Conservation (phyloP, 2,797 vertebrate genomes). For the Myoxocephalus aenaeus region DNA sequence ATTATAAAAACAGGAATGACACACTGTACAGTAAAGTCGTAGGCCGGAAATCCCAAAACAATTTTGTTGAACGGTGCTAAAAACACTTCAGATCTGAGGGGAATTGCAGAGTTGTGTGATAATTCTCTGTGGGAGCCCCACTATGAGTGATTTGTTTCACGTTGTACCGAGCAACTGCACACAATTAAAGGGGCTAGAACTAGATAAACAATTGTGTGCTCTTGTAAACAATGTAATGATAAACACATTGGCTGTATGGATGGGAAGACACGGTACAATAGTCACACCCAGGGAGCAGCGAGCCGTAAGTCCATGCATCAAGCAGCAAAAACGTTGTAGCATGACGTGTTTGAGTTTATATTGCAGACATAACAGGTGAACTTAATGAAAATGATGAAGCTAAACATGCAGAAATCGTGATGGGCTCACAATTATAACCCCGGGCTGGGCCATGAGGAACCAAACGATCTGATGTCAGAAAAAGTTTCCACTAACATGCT, state of each 20-base stretch:
- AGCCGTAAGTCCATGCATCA: too few species aligned
- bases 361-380: background rate
- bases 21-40: too few species aligned
- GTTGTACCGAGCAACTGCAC: background rate
- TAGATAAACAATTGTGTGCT: too few species aligned
- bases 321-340: too few species aligned
- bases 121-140: background rate
- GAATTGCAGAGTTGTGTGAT: too few species aligned
- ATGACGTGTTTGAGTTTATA: too few species aligned
- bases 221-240: too few species aligned
- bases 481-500: background rate
- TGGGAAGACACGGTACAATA: too few species aligned
- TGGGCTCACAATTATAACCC: background rate
- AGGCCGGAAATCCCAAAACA: background rate
- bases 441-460: background rate
- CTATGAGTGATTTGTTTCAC: background rate
- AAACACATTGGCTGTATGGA: too few species aligned
- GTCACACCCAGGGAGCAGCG: too few species aligned
- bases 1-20: background rate
- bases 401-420: background rate
- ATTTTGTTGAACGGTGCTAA: background rate
- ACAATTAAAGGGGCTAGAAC: too few species aligned
- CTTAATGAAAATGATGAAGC: background rate
- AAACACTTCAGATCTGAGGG: background rate
- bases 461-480: background rate